Evolutionary conservation across 2,797 vertebrate genomes (phyloP).

Genomic region (Onychomys leucogaster): DNA sequence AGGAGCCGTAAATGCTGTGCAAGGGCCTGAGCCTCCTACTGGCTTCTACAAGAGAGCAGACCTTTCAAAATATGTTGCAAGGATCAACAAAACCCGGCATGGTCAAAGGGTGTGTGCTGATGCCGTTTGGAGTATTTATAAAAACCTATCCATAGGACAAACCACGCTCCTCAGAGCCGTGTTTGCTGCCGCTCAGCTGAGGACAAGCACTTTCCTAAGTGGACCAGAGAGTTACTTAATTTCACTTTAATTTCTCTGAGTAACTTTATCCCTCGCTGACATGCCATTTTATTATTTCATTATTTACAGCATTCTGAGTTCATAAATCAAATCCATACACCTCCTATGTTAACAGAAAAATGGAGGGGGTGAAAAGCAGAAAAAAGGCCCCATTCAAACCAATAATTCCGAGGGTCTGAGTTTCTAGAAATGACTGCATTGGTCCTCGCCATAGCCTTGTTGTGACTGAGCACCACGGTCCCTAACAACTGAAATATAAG

Average conservation of each 20-base stretch:
- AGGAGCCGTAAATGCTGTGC: conserved; percentile 61
- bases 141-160: conserved; percentile 57
- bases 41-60: conserved; percentile 63
- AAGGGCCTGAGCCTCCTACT: conserved; percentile 54
- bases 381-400: conserved; percentile 43
- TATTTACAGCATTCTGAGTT: conserved; percentile 61
- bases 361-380: neutral
- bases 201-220: conserved; percentile 72
- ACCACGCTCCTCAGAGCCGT: conserved; percentile 30
- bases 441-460: neutral
- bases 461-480: conserved; percentile 18
- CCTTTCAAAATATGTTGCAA: conserved; percentile 72
- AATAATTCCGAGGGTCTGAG: conserved; percentile 58
- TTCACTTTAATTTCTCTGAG: conserved; percentile 77
- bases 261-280: conserved; percentile 80
- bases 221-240: conserved; percentile 65
- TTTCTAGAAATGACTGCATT: conserved; percentile 32
- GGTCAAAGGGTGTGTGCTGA: conserved; percentile 20
- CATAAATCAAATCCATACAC: conserved; percentile 67
- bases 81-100: conserved; percentile 62
- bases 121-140: conserved; percentile 67
- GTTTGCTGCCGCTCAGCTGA: conserved; percentile 37
- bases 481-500: conserved; percentile 58
- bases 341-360: conserved; percentile 54
- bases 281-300: conserved; percentile 69